Evolutionary conservation across 2,888 invertebrate genomes (phyloP), one percentile per base, ranked within the genome.

Genomic region (Coenonympha glycerion): DNA sequence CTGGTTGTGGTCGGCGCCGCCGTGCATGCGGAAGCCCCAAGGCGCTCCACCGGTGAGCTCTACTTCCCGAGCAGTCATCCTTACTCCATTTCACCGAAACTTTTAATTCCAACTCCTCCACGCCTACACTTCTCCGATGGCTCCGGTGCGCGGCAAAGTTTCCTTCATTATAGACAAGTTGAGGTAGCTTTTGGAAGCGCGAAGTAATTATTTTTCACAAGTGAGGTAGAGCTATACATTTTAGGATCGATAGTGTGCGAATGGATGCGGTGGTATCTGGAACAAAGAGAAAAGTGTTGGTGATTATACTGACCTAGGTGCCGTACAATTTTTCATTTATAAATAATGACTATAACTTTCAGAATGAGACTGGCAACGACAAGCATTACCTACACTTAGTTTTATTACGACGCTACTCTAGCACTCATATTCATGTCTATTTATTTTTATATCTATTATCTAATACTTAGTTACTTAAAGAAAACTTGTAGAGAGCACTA

Each of bases 11-110:
- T 95, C 95, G 66, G 88, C 90, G 58, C 95, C 95, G 59, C 95
- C 95, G 78, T 93, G 92, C 91, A 95, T 92, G 61, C 95, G 92
- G 87, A 95, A 95, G 69, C 95, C 95, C 95, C 95, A 95, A 63
- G 95, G 95, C 75, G 93, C 91, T 58, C 95, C 95, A 63, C 95
- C 95, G 71, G 91, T 89, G 73, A 95, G 87, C 72, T 91, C 89
- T 77, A 95, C 92, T 84, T 92, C 91, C 66, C 91, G 87, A 61
- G 92, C 87, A 70, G 91, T 90, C 93, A 93, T 93, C 69, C 69
- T 74, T 50, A 61, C 66, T 73, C 68, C 84, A 83, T 81, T 62
- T 66, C 70, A 57, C 53, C 22, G 34, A 45, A 52, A 53, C 47
- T 48, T 48, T 47, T 26, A 53, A 49, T 51, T 33, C 16, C 31